A percentile compares a stretch with the other conserved stretches of the same genome.
Conservation (phyloP, 2,113 vertebrate genomes). For the Coreoperca whiteheadi region DNA sequence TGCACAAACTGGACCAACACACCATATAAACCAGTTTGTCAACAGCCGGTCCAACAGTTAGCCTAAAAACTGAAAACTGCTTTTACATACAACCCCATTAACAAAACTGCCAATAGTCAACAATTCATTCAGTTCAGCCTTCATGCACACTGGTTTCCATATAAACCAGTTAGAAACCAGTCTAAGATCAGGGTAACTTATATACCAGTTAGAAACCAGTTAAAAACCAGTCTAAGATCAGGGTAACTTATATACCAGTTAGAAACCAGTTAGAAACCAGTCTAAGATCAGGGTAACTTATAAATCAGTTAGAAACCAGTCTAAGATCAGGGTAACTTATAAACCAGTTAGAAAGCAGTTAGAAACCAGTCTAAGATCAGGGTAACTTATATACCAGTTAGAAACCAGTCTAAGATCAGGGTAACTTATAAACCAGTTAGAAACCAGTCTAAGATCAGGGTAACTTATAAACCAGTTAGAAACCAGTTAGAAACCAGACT, state of each 20-base stretch:
- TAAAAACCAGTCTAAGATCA: neutral
- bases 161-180: neutral
- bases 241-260: neutral
- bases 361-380: neutral
- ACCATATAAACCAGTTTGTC: neutral
- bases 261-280: conserved; percentile 9
- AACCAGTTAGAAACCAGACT: conserved; percentile 5
- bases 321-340: too few relatives aligned
- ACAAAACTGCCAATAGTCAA: neutral
- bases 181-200: neutral
- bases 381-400: neutral
- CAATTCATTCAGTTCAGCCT: neutral
- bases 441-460: neutral
- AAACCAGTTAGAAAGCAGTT: too few relatives aligned
- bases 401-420: too few relatives aligned
- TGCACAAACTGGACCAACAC: neutral
- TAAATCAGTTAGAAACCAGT: too few relatives aligned
- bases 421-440: neutral
- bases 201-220: conserved; percentile 12
- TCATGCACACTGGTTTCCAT: neutral
- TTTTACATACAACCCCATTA: neutral
- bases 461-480: neutral
- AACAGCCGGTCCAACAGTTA: neutral
- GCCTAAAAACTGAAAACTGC: too few relatives aligned
- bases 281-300: too few relatives aligned